Evolutionary conservation across 2,113 vertebrate genomes (phyloP).

Genomic region (mouse (Mus musculus)): DNA sequence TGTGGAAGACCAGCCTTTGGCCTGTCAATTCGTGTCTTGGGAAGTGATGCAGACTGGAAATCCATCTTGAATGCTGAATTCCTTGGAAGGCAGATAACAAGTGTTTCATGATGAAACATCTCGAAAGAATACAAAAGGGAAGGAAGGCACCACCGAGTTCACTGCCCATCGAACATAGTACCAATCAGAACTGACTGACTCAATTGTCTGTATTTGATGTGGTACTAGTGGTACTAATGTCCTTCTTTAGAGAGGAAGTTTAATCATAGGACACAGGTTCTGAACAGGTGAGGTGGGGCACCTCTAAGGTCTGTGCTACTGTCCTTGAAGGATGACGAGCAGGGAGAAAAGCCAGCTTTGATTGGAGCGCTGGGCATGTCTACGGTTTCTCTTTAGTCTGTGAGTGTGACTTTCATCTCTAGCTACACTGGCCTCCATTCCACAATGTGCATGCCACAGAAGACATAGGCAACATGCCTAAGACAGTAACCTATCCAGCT

Average conservation of each 20-base stretch:
- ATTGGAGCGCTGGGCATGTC: not conserved
- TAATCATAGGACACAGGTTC: not conserved
- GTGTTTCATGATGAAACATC: not conserved
- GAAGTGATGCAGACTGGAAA: not conserved
- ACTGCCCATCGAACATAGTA: not conserved
- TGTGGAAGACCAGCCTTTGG: not conserved
- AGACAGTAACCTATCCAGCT: not conserved
- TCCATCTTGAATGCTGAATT: not conserved
- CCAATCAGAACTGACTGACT: not conserved
- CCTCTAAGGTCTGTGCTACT: not conserved
- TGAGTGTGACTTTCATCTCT: not conserved
- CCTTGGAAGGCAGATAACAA: not conserved
- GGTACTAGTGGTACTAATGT: not conserved
- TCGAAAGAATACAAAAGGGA: not conserved
- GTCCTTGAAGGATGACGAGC: rapidly evolving
- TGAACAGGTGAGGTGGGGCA: not conserved
- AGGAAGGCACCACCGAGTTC: not conserved
- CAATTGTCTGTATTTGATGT: not conserved
- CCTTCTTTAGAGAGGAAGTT: not conserved
- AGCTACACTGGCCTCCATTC: not conserved
- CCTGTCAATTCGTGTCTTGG: not conserved
- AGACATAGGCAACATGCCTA: not conserved
- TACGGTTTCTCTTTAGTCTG: not conserved
- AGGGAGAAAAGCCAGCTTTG: not conserved
- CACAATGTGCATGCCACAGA: not conserved